Evolutionary conservation across 2,797 vertebrate species (phyloP).

Genomic region (Acrossocheilus wenchowensis): DNA sequence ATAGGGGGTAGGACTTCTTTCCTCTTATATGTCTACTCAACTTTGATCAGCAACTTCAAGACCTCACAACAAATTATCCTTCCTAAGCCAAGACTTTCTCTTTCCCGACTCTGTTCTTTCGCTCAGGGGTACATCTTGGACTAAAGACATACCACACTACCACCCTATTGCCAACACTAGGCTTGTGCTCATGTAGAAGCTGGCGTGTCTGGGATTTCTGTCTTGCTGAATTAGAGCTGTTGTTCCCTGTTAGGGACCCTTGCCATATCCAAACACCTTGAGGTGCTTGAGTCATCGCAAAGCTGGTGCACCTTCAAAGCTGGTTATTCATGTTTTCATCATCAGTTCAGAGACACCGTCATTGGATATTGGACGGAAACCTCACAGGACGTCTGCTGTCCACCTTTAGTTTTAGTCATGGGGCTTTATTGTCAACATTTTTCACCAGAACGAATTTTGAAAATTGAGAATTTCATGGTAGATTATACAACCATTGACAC

Average conservation of each 20-base stretch:
- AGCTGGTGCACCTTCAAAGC: neutral
- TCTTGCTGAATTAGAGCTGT: conserved; percentile 45
- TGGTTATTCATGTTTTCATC: neutral
- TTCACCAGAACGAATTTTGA: neutral
- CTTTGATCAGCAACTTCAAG: conserved; percentile 52
- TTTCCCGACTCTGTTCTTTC: neutral
- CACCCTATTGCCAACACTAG: neutral
- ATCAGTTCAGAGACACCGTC: neutral
- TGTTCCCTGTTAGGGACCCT: neutral
- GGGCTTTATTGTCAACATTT: neutral
- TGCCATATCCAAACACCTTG: conserved; percentile 16
- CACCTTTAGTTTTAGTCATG: neutral
- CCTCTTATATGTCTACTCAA: conserved; percentile 45
- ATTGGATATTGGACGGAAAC: neutral
- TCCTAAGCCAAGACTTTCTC: neutral
- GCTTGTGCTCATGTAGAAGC: neutral
- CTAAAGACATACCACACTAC: conserved; percentile 9
- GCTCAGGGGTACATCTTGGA: conserved; percentile 30
- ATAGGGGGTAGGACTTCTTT: conserved; percentile 29
- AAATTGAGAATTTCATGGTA: neutral
- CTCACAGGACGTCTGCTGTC: neutral
- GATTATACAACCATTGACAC: neutral
- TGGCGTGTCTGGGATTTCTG: conserved; percentile 2
- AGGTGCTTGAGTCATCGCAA: conserved; percentile 19
- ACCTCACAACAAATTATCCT: conserved; percentile 54